phyloP scores from a whole-genome alignment of 2,113 vertebrate genomes.

The Cyprinodon variegatus region DNA sequence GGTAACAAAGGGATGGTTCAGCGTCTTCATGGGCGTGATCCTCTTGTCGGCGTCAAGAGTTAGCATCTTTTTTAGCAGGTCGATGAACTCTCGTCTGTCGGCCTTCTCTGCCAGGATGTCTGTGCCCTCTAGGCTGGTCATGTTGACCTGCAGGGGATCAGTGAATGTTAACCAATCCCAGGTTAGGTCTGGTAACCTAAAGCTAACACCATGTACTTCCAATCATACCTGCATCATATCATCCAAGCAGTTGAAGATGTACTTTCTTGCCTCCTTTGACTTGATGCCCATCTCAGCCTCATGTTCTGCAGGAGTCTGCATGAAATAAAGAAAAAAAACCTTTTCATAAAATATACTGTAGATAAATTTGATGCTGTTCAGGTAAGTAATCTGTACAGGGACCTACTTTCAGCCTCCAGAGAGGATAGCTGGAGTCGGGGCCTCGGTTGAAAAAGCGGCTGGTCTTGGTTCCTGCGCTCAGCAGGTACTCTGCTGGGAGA shows the following conservation, averaged over 20 bases:
- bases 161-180: neutral
- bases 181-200: neutral
- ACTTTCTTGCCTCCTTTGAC: slow-evolving; percentile 98
- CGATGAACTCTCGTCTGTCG: slow-evolving; percentile 95
- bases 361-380: neutral
- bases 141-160: slow-evolving; percentile 88
- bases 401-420: slow-evolving; percentile 93
- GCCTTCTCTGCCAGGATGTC: slow-evolving; percentile 98
- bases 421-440: slow-evolving; percentile 92
- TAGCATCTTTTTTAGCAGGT: slow-evolving; percentile 98
- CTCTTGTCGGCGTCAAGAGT: slow-evolving; percentile 97
- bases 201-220: neutral
- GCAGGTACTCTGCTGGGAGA: slow-evolving; percentile 95
- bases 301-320: slow-evolving; percentile 92
- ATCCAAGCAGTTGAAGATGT: slow-evolving; percentile 98
- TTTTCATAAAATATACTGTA: neutral
- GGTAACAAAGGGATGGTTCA: slow-evolving; percentile 95
- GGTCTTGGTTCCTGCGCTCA: slow-evolving; percentile 97
- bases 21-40: slow-evolving; percentile 95
- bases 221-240: slow-evolving; percentile 91
- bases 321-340: neutral
- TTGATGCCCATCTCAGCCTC: slow-evolving; percentile 97
- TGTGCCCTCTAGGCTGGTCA: slow-evolving; percentile 95
- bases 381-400: neutral
- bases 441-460: slow-evolving; percentile 98